Evolutionary conservation across 92 coral and sea anemone genomes (phyloP), one percentile per base, ranked within the genome.

Genomic region (Epizoanthus fatuus): DNA sequence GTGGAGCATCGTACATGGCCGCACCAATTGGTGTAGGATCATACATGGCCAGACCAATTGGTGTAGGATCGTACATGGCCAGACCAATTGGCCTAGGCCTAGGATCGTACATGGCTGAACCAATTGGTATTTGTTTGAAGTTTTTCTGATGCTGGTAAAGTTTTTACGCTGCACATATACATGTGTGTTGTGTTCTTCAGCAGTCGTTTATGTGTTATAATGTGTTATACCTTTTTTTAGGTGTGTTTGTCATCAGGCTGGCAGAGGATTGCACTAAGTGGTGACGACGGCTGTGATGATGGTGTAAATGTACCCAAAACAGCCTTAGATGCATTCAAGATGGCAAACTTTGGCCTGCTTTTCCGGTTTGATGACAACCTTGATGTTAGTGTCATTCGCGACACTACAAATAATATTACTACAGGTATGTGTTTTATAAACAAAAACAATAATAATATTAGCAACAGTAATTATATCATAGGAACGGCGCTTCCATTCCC

Each of bases 311-410:
- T 93, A 15, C 96, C 97, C 9, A 81, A 83, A 88, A 87, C 74
- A 53, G 75, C 90, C 75, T 84, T 86, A 11, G 90, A 91, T 56
- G 82, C 91, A 45, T 89, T 91, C 67, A 83, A 77, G 83, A 58
- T 52, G 38, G 82, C 97, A 55, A 90, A 76, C 49, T 86, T 89
- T 90, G 97, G 95, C 0, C 39, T 91, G 63, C 67, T 95, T 37
- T 89, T 93, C 74, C 95, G 92, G 58, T 95, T 95, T 74, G 90
- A 95, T 72, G 93, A 74, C 13, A 90, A 73, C 51, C 70, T 87
- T 38, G 82, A 81, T 22, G 84, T 92, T 10, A 60, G 69, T 16
- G 79, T 63, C 19, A 77, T 58, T 16, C 64, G 66, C 47, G 72
- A 52, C 54, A 45, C 40, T 22, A 55, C 69, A 1, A 91, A 77